These are phyloP conservation scores for Sarcophaga rosellei DNA, from an alignment of 2,888 invertebrate genomes.

Conservation along the genomic window DNA sequence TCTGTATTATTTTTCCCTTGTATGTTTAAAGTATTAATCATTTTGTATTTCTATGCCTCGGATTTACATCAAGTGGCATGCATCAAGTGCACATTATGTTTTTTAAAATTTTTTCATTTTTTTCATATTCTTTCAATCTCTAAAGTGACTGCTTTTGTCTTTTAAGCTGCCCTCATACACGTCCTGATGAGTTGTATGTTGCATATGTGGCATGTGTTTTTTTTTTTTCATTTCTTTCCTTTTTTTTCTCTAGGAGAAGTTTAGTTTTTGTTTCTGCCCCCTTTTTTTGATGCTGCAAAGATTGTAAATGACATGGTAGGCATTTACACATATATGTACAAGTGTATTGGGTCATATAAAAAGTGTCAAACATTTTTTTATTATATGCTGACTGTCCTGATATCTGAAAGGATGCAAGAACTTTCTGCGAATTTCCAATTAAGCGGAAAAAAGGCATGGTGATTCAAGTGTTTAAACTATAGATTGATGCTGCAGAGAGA, in stretches of 20 bases:
- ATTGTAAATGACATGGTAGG: too few species aligned
- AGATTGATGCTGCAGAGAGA: too few species aligned
- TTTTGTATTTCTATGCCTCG: not conserved
- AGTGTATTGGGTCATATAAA: too few species aligned
- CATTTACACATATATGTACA: too few species aligned
- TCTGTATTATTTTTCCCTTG: not conserved
- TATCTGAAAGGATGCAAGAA: too few species aligned
- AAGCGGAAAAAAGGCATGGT: too few species aligned
- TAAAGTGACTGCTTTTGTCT: not conserved
- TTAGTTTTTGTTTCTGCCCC: not conserved
- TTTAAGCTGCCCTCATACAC: not conserved
- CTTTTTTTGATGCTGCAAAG: too few species aligned
- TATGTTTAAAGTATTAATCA: not conserved
- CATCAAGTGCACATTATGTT: not conserved
- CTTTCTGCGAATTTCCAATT: too few species aligned
- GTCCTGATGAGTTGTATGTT: not conserved
- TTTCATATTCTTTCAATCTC: not conserved
- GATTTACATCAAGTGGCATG: not conserved
- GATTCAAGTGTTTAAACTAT: too few species aligned
- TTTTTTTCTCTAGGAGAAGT: not conserved
- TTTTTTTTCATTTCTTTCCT: not conserved
- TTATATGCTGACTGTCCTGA: too few species aligned
- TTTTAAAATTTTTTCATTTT: not conserved
- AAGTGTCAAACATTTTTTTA: too few species aligned
- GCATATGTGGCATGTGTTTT: not conserved